A percentile compares a stretch with the other conserved stretches of the same genome.
Conservation (phyloP, 2,797 vertebrate species). For the Clarias pachynema region DNA sequence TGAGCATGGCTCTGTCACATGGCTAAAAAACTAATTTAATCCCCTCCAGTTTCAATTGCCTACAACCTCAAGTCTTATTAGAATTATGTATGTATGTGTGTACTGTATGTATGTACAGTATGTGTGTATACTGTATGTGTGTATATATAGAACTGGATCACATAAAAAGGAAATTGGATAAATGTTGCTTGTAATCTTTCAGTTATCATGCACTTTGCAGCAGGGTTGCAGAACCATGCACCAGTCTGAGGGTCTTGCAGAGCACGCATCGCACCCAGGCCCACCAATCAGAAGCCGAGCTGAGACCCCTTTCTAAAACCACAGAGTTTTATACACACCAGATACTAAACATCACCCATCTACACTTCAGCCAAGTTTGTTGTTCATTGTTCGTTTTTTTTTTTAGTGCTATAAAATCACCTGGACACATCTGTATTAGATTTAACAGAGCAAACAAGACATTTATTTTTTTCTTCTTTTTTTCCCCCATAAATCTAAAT, state of each 20-base stretch:
- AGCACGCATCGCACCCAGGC: constrained; percentile 8
- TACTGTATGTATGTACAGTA: not conserved
- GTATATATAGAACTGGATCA: constrained; percentile 25
- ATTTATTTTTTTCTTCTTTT: not conserved
- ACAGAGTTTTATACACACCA: constrained; percentile 24
- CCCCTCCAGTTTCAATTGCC: too few relatives aligned
- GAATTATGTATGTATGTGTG: not conserved
- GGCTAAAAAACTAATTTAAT: not conserved
- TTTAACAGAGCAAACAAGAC: not conserved
- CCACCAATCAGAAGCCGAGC: constrained; percentile 43
- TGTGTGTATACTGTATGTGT: not conserved
- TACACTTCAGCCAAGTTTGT: not conserved
- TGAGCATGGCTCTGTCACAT: not conserved
- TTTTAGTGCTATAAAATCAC: not conserved
- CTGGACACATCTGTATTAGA: not conserved
- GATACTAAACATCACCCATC: constrained; percentile 7
- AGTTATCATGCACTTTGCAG: constrained; percentile 29
- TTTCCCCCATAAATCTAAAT: not conserved
- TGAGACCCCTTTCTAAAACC: constrained; percentile 43
- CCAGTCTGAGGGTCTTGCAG: constrained; percentile 42
- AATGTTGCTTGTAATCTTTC: constrained; percentile 10
- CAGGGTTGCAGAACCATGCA: constrained; percentile 40
- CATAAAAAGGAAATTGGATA: constrained; percentile 12
- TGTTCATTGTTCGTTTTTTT: not conserved
- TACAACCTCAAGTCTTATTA: not conserved